A percentile compares a stretch with the other conserved stretches of the same genome.
phyloP scores from a whole-genome alignment of 2,113 vertebrate genomes.

The Brachypodius melanocephalos region DNA sequence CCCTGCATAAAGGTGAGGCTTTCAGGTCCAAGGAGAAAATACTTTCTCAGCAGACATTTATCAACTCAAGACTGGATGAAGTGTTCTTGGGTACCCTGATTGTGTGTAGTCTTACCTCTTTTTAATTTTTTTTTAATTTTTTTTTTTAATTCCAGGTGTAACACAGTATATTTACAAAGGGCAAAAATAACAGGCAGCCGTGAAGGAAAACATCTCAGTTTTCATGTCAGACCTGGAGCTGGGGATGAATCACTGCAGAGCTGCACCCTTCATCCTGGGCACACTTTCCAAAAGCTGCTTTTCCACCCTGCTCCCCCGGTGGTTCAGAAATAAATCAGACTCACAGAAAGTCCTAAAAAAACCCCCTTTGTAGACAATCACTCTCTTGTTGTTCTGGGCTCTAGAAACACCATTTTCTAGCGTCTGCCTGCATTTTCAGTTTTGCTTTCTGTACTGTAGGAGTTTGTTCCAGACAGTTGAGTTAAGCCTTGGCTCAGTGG shows the following conservation, averaged over 20 bases:
- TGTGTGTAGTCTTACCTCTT: not conserved
- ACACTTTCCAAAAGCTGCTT: conserved; percentile 57
- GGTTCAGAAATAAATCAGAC: conserved; percentile 72
- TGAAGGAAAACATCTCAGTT: conserved; percentile 44
- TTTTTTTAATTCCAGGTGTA: conserved; percentile 48
- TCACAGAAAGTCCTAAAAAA: conserved; percentile 49
- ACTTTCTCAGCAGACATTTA: not conserved
- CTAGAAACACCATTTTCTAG: conserved; percentile 47
- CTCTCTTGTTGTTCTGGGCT: conserved; percentile 62
- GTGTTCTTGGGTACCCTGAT: not conserved
- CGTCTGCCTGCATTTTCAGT: not conserved
- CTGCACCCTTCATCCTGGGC: conserved; percentile 7
- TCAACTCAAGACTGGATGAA: not conserved
- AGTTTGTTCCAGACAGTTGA: not conserved
- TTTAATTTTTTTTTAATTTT: not conserved
- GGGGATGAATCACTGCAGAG: conserved; percentile 56
- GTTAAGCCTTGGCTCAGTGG: not conserved
- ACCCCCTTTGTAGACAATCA: conserved; percentile 26
- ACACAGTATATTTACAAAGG: conserved; percentile 44
- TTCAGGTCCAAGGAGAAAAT: not conserved
- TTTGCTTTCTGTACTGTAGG: not conserved
- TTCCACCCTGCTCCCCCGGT: conserved; percentile 32
- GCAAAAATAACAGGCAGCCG: conserved; percentile 58
- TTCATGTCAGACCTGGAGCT: not conserved
- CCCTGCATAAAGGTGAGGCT: not conserved